Percentiles rank a stretch among this genome's conserved stretches.
phyloP scores from a whole-genome alignment of 2,797 vertebrate genomes.

The Gobio occitaniae region DNA sequence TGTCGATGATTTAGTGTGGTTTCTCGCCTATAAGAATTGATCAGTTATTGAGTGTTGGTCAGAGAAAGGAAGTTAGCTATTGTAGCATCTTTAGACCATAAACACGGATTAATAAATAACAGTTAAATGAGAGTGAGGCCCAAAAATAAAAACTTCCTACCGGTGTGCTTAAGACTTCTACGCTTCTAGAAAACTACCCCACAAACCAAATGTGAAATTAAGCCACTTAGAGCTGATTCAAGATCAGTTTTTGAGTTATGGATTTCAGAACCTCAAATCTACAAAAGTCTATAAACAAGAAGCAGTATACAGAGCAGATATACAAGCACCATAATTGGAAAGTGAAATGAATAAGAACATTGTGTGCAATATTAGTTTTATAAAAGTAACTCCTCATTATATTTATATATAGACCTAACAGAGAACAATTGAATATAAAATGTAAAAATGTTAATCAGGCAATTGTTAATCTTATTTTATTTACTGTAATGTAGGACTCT shows the following conservation, averaged over 20 bases:
- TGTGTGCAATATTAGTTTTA: background rate
- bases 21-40: background rate
- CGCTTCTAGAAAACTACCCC: background rate
- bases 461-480: background rate
- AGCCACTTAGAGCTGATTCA: background rate
- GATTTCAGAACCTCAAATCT: background rate
- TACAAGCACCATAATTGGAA: background rate
- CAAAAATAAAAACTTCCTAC: background rate
- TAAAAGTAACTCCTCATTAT: background rate
- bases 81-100: background rate
- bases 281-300: background rate
- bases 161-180: background rate
- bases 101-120: slow-evolving; percentile 5
- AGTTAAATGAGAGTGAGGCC: background rate
- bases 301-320: background rate
- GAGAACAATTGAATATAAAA: slow-evolving; percentile 2
- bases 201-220: slow-evolving; percentile 19
- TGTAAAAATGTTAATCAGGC: background rate
- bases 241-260: background rate
- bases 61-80: background rate
- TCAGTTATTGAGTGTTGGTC: background rate
- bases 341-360: background rate
- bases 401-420: background rate
- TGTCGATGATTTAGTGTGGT: background rate
- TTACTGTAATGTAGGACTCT: background rate